Base-by-base conservation (phyloP, 2,113 vertebrate species). In the Oophaga pumilio region DNA sequence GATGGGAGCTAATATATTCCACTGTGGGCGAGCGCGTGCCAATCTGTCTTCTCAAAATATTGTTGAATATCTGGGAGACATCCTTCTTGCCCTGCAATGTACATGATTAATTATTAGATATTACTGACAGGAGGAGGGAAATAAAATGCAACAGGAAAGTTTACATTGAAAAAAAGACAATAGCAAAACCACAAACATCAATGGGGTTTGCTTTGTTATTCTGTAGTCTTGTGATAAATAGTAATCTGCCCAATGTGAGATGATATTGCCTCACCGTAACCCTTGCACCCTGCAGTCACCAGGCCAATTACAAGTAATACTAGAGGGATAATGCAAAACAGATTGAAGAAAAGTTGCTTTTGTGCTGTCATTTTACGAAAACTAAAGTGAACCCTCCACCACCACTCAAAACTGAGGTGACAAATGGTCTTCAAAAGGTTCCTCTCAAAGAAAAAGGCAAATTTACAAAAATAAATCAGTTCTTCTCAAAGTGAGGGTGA, bases 11-110 rank as follows among this genome's bases (percentile, higher is more conserved):
- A 89, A 99, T 97, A 82, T 99, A 98, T 90, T 99, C 97, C 80
- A 99, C 97, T 0, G 97, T 98, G 84, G 97, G 97, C 90, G 95
- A 96, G 89, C 97, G 94, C 12, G 97, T 95, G 56, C 97, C 97
- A 26, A 99, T 98, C 89, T 99, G 97, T 94, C 98, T 95, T 93
- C 97, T 96, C 91, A 99, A 93, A 93, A 99, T 98, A 94, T 99
- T 99, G 94, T 99, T 99, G 91, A 99, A 99, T 93, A 99, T 98
- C 94, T 99, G 97, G 92, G 97, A 97, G 89, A 99, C 97, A 0
- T 99, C 98, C 90, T 99, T 99, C 93, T 99, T 99, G 6, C 97
- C 97, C 97, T 99, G 93, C 89, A 90, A 90, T 91, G 90, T 43
- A 15, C 8, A 49, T 18, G 1, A 43, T 73, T 49, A 20, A 0